Evolutionary conservation across 2,888 invertebrate species (phyloP).

Genomic region (Lypha dubia): DNA sequence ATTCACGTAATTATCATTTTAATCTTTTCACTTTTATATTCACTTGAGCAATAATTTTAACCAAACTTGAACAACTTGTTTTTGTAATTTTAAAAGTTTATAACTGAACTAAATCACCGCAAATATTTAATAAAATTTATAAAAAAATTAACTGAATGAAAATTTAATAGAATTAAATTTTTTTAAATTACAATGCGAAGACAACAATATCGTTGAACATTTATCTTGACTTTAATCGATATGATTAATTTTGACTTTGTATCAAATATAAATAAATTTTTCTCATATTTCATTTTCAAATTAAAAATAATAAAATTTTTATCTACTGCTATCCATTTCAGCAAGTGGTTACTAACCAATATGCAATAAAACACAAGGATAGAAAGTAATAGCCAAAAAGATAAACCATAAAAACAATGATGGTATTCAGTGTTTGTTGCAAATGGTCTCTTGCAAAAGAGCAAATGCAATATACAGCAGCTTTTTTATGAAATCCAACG

Average conservation of each 20-base stretch:
- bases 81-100: constrained; percentile 10
- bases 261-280: too few relatives aligned
- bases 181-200: neutral
- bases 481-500: too few relatives aligned
- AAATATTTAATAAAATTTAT: neutral
- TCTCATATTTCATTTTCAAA: too few relatives aligned
- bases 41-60: neutral
- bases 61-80: constrained; percentile 1
- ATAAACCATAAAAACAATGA: constrained; percentile 31
- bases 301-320: too few relatives aligned
- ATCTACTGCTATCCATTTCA: neutral
- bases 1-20: too few relatives aligned
- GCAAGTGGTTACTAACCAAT: neutral
- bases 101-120: neutral
- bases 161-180: neutral
- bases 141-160: neutral
- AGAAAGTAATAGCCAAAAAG: constrained; percentile 14
- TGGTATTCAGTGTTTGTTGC: too few relatives aligned
- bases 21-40: neutral
- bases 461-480: too few relatives aligned
- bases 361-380: neutral
- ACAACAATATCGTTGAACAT: neutral
- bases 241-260: neutral
- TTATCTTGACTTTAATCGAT: neutral
- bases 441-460: too few relatives aligned